phyloP scores from a whole-genome alignment of 2,888 invertebrate species.

The Allygus modestus region DNA sequence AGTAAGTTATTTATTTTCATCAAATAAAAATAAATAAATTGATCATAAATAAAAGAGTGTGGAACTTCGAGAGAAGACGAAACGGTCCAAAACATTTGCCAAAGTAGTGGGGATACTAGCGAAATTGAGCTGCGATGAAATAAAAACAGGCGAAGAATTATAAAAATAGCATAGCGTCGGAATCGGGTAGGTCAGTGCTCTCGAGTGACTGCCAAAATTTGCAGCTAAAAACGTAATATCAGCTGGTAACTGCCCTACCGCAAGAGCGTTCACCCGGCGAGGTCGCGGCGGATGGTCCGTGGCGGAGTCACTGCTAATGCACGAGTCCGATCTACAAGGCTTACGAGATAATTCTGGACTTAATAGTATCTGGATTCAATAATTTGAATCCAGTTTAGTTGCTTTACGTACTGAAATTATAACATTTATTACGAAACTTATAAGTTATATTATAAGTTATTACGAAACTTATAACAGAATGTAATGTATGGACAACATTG shows the following conservation, averaged over 20 bases:
- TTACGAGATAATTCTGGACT: too few relatives aligned
- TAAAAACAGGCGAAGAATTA: constrained; percentile 40
- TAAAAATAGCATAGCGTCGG: constrained; percentile 62
- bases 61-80: not conserved
- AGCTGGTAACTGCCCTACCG: constrained; percentile 59
- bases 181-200: constrained; percentile 64
- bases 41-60: not conserved
- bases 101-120: not conserved
- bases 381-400: too few relatives aligned
- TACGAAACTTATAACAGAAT: too few relatives aligned
- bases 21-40: too few relatives aligned
- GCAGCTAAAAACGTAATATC: constrained; percentile 64
- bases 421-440: too few relatives aligned
- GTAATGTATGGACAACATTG: too few relatives aligned
- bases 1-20: too few relatives aligned
- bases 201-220: constrained; percentile 63
- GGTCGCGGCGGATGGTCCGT: not conserved
- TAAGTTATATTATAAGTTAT: too few relatives aligned
- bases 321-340: too few relatives aligned
- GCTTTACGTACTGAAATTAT: too few relatives aligned
- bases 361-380: too few relatives aligned
- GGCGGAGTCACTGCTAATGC: not conserved
- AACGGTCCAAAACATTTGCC: not conserved
- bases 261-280: constrained; percentile 51
- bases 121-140: constrained; percentile 40